Percentiles rank a stretch among this genome's conserved stretches.
These are phyloP conservation scores for Pithecia hirsuta DNA, from an alignment of 2,797 vertebrate species.

Conservation along the genomic window DNA sequence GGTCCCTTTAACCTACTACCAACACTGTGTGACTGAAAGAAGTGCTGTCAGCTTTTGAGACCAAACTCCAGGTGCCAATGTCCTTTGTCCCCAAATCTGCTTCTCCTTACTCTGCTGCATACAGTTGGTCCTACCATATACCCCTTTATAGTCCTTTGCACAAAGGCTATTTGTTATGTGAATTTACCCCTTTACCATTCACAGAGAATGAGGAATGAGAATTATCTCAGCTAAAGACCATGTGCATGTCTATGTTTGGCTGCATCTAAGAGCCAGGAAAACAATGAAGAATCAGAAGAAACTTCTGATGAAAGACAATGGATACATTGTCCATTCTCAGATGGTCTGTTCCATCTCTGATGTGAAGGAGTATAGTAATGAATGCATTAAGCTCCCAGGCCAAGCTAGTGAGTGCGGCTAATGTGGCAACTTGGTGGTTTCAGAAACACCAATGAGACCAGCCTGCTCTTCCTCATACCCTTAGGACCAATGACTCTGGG, in stretches of 20 bases:
- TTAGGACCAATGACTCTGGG: neutral
- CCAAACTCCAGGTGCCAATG: neutral
- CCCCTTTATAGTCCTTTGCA: neutral
- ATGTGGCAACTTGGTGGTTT: neutral
- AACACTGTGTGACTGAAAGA: neutral
- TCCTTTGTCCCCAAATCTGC: neutral
- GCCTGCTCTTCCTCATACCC: neutral
- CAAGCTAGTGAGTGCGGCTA: neutral
- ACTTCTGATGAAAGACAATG: neutral
- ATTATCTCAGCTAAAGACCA: neutral
- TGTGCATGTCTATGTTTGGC: neutral
- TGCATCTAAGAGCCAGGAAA: neutral
- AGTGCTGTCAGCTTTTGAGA: slow-evolving; percentile 7
- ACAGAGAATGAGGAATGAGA: neutral
- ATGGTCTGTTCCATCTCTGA: neutral
- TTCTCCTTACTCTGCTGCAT: neutral
- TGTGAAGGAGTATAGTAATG: neutral
- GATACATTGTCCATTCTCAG: neutral
- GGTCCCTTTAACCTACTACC: neutral
- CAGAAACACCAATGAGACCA: neutral
- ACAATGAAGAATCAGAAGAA: neutral
- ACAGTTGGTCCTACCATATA: neutral
- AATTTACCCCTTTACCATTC: neutral
- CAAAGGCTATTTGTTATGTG: neutral
- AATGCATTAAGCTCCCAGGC: neutral